Base-by-base conservation (phyloP, 1,140 invertebrate genomes). In the Drosophila subobscura region DNA sequence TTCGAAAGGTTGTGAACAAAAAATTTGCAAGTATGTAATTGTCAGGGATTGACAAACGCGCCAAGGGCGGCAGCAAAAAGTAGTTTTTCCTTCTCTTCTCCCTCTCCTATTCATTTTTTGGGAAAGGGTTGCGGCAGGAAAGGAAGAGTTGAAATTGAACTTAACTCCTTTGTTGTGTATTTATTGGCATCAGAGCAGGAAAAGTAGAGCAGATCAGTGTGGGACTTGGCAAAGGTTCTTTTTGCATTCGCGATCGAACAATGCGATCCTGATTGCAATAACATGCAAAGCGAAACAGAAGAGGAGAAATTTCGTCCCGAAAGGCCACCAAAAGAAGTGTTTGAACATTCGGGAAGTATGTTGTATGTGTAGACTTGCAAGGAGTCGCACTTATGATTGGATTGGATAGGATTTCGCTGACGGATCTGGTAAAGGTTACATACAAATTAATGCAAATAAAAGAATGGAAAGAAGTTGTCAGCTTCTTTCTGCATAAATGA, bases 1-100 rank as follows among this genome's bases (percentile, higher is more conserved):
- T 72, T 71, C 61, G 22, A 79, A 73, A 75, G 77, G 77, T 79
- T 79, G 73, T 47, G 59, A 72, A 68, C 57, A 57, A 77, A 77
- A 84, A 90, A 90, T 90, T 90, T 90, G 88, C 86, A 90, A 90
- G 88, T 88, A 83, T 90, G 88, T 90, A 90, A 90, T 90, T 90
- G 88, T 83, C 77, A 73, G 52, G 58, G 46, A 83, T 68, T 79
- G 77, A 79, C 77, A 76, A 77, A 77, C 33, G 33, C 33, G 33
- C 10, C 33, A 37, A 37, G 12, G 72, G 71, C 75, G 55, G 71
- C 47, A 27, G 22, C 40, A 6, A 25, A 41, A 49, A 49, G 23
- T 10, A 33, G 29, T 37, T 4, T 4, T 10, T 12, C 29, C 29
- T 1, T 33, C 29, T 33, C 7, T 1, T 29, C 27, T 33, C 7